Evolutionary conservation across 2,797 vertebrate species (phyloP).

Genomic region (Enteromius unitaeniatus): DNA sequence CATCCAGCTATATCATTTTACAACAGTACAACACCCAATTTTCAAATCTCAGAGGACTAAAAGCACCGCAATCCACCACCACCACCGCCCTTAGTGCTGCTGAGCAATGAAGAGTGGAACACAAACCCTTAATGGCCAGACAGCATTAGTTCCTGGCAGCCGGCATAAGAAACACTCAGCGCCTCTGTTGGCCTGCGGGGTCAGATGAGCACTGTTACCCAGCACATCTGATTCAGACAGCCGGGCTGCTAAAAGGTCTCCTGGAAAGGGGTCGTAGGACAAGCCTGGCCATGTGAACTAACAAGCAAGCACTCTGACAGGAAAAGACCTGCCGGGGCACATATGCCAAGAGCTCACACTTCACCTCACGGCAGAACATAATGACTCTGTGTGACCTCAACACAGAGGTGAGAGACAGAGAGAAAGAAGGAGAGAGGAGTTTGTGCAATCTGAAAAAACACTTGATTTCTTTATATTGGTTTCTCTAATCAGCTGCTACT

Average conservation of each 20-base stretch:
- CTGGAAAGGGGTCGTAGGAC: slow-evolving; percentile 31
- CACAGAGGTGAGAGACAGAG: slow-evolving; percentile 16
- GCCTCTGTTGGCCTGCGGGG: slow-evolving; percentile 12
- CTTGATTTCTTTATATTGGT: too few relatives aligned
- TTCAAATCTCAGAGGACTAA: neutral
- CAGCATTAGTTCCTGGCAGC: slow-evolving; percentile 34
- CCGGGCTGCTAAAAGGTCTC: slow-evolving; percentile 24
- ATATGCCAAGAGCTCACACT: slow-evolving; percentile 34
- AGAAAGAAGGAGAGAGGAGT: neutral
- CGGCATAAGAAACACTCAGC: slow-evolving; percentile 3
- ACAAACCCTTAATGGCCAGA: slow-evolving; percentile 33
- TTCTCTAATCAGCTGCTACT: neutral
- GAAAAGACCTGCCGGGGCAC: slow-evolving; percentile 17
- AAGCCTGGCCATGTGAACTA: slow-evolving; percentile 36
- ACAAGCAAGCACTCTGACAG: slow-evolving; percentile 48
- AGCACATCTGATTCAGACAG: slow-evolving; percentile 24
- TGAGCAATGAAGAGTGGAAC: slow-evolving; percentile 17
- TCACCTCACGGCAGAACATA: slow-evolving; percentile 26
- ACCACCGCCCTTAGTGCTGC: neutral
- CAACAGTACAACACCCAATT: neutral
- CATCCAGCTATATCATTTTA: neutral
- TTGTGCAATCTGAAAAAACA: neutral
- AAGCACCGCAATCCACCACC: neutral
- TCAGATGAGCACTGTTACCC: slow-evolving; percentile 40
- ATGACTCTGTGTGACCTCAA: slow-evolving; percentile 17